These are phyloP conservation scores for Syrrhaptes paradoxus DNA, from an alignment of 2,113 vertebrate species.

Conservation along the genomic window DNA sequence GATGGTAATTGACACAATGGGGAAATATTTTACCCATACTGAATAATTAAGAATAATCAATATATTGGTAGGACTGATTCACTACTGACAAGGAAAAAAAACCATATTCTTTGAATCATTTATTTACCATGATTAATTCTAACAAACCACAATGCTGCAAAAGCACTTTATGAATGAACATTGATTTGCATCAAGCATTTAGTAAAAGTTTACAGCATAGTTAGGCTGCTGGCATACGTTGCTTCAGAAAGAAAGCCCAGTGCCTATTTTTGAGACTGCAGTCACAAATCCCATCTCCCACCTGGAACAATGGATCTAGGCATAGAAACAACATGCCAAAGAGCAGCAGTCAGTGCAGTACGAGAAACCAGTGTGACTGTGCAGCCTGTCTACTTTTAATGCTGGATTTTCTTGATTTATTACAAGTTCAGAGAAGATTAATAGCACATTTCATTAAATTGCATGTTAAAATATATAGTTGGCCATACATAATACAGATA, in stretches of 20 bases:
- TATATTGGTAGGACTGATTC: constrained; percentile 26
- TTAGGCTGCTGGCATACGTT: not conserved
- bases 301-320: not conserved
- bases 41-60: constrained; percentile 42
- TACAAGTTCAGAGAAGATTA: not conserved
- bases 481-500: not conserved
- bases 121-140: not conserved
- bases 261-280: not conserved
- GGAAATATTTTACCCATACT: not conserved
- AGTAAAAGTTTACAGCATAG: not conserved
- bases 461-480: not conserved
- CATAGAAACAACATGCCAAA: not conserved
- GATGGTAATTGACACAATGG: constrained; percentile 28
- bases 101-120: not conserved
- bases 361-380: not conserved
- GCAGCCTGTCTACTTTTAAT: not conserved
- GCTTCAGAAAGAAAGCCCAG: not conserved
- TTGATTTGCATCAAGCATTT: not conserved
- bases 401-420: not conserved
- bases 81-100: not conserved
- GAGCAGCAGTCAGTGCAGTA: not conserved
- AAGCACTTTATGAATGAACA: not conserved
- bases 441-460: constrained; percentile 5
- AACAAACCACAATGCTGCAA: not conserved
- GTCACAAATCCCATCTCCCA: not conserved